Percentiles rank a stretch among this genome's conserved stretches.
Conservation (phyloP, 2,113 vertebrate genomes). For the Cygnus atratus region DNA sequence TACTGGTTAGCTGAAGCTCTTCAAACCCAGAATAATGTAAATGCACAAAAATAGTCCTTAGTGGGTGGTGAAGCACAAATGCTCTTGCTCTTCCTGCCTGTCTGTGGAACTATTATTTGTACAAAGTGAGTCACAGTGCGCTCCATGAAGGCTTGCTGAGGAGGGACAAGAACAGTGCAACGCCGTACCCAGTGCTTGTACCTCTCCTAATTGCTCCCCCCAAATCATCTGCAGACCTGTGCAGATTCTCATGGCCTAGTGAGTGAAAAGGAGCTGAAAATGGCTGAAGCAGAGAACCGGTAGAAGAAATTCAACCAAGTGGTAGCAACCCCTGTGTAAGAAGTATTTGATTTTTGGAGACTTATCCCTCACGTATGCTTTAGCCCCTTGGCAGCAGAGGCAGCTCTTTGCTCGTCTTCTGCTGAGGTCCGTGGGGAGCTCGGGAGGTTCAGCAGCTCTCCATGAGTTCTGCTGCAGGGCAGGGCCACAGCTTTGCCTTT, state of each 20-base stretch:
- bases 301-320: background rate
- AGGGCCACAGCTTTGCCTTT: background rate
- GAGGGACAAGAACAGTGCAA: background rate
- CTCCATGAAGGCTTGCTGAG: background rate
- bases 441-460: background rate
- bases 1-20: background rate
- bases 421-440: background rate
- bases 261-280: background rate
- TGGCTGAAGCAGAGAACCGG: background rate
- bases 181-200: background rate
- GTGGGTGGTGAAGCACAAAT: background rate
- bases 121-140: background rate
- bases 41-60: background rate
- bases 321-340: background rate
- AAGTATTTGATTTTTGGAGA: background rate
- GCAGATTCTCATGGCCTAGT: background rate
- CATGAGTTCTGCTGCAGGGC: background rate
- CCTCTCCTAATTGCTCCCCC: background rate
- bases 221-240: background rate
- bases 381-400: background rate
- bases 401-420: background rate
- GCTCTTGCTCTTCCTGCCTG: background rate
- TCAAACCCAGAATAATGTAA: background rate
- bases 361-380: no score
- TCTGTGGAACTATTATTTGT: background rate